Evolutionary conservation across 1,140 invertebrate species (phyloP).

Genomic region (Drosophila bocqueti): DNA sequence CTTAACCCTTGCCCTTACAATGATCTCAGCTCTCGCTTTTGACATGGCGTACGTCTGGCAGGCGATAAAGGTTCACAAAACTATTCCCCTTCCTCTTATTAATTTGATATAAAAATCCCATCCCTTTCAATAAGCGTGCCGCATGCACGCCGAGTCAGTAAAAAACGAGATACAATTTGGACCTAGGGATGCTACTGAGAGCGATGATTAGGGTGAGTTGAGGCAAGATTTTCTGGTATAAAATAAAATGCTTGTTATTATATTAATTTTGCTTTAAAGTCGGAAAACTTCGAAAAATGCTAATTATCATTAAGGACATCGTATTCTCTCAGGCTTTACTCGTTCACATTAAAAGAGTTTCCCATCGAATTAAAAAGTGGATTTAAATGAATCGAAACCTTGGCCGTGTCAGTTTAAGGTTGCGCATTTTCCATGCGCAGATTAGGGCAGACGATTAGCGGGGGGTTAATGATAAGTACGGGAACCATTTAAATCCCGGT

Average conservation of each 20-base stretch:
- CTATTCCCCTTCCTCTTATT: conserved; percentile 29
- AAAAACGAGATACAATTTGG: conserved; percentile 25
- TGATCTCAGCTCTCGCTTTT: not conserved
- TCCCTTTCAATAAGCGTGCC: conserved; percentile 19
- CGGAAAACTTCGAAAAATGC: not conserved
- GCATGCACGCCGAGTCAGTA: conserved; percentile 25
- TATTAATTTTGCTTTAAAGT: not conserved
- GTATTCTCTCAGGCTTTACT: not conserved
- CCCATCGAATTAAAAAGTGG: conserved; percentile 57
- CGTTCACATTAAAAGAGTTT: conserved; percentile 31
- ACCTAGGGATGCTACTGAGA: conserved; percentile 62
- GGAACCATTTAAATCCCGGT: conserved; percentile 15
- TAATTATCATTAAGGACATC: not conserved
- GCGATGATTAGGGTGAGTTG: conserved; percentile 14
- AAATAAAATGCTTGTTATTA: not conserved
- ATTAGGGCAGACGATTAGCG: conserved; percentile 46
- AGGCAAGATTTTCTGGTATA: not conserved
- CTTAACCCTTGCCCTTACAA: conserved; percentile 38
- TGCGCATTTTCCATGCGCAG: conserved; percentile 47
- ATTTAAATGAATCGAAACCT: conserved; percentile 37
- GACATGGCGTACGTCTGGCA: conserved; percentile 40
- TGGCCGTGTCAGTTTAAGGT: conserved; percentile 2
- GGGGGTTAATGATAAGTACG: conserved; percentile 10
- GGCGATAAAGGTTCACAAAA: conserved; percentile 1
- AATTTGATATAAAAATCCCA: conserved; percentile 69